Evolutionary conservation across 2,113 vertebrate genomes (phyloP).

Genomic region (Centropus unirufus): DNA sequence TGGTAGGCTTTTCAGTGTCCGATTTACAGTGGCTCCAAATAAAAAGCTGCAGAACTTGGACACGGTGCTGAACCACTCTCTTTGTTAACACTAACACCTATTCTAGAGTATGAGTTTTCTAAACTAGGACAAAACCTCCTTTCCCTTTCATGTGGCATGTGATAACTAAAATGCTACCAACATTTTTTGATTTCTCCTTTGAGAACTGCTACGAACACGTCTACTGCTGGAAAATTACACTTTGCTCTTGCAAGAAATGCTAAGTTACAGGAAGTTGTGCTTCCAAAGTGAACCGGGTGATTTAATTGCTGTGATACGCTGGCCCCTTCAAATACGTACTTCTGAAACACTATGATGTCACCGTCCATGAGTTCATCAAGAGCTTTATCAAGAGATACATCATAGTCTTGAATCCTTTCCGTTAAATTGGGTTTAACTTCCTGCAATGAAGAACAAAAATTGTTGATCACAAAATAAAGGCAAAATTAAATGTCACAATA

Average conservation of each 20-base stretch:
- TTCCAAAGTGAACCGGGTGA: not conserved
- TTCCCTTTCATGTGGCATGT: not conserved
- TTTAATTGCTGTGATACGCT: not conserved
- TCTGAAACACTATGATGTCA: constrained; percentile 99
- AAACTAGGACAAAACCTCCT: not conserved
- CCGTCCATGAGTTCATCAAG: constrained; percentile 99
- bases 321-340: constrained; percentile 78
- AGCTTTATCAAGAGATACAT: constrained; percentile 99
- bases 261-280: not conserved
- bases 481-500: not conserved
- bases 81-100: not conserved
- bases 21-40: not conserved
- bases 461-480: not conserved
- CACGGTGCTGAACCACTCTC: not conserved
- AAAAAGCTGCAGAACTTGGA: not conserved
- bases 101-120: not conserved
- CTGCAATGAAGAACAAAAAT: constrained; percentile 69
- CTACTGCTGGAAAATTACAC: not conserved
- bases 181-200: not conserved
- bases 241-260: not conserved
- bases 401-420: constrained; percentile 98
- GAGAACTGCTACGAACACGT: not conserved
- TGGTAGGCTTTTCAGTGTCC: not conserved
- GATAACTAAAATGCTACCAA: not conserved
- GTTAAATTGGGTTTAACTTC: constrained; percentile 99